Percentiles rank a stretch among this genome's conserved stretches.
Conservation (phyloP, 2,797 vertebrate genomes). For the Hydrophis major region DNA sequence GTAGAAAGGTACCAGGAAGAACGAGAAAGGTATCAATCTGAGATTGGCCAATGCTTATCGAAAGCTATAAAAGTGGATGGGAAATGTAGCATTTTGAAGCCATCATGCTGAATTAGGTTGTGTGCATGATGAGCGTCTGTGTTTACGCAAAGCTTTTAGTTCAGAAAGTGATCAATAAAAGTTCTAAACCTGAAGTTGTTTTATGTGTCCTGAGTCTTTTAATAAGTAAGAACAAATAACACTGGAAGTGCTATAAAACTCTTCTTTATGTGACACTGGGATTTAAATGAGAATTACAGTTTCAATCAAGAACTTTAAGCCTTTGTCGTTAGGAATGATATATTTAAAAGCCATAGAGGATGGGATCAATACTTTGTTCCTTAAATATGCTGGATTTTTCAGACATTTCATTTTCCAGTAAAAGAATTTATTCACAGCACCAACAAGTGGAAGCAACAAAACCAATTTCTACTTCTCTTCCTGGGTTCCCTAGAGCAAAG, state of each 20-base stretch:
- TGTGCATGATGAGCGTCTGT: background rate
- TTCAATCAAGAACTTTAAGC: background rate
- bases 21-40: background rate
- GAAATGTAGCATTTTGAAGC: background rate
- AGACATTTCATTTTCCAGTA: background rate
- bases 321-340: background rate
- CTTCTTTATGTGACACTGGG: background rate
- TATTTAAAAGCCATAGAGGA: slow-evolving; percentile 33
- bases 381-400: slow-evolving; percentile 22
- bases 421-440: background rate
- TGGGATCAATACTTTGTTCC: slow-evolving; percentile 38
- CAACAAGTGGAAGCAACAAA: background rate
- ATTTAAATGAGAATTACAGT: background rate
- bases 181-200: background rate
- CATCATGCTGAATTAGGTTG: background rate
- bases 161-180: background rate
- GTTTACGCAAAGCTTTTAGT: background rate
- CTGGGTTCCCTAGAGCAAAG: background rate
- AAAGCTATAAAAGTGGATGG: background rate
- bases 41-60: background rate
- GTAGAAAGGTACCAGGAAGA: background rate
- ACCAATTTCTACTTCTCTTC: background rate
- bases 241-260: background rate
- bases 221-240: background rate
- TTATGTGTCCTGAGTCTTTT: background rate